Base-by-base conservation (phyloP, 2,888 invertebrate species). In the Chrysopilus asiliformis region DNA sequence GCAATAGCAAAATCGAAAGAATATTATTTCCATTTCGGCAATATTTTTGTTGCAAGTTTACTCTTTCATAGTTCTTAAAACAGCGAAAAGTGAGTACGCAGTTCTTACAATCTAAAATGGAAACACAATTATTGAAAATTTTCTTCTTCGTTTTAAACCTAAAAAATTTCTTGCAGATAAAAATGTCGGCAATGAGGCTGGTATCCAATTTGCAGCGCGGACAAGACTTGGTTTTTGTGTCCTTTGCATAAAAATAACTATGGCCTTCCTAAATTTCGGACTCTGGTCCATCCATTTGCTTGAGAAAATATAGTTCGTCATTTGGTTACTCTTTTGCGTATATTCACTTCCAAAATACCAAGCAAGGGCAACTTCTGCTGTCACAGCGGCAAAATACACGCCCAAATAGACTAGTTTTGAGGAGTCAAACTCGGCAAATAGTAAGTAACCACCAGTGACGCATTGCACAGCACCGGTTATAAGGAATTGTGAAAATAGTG, bases 281-380 rank as follows among this genome's bases (percentile, higher is more conserved):
- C 64, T 53, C 48, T 73, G 69, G 6, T 68, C 63, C 32, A 67
- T 60, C 73, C 74, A 74, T 3, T 66, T 66, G 43, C 68, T 67
- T 34, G 63, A 60, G 47, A 71, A 73, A 44, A 71, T 50, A 30
- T 64, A 64, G 20, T 67, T 59, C 1, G 65, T 57, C 3, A 74
- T 56, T 2, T 61, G 52, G 46, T 65, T 59, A 43, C 71, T 70
- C 64, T 70, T 55, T 4, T 53, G 45, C 5, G 66, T 68, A 28
- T 72, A 58, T 37, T 65, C 64, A 43, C 67, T 67, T 0, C 72
- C 71, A 36, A 68, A 70, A 62, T 67, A 70, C 48, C 72, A 71
- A 39, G 68, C 67, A 3, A 70, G 51, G 30, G 67, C 65, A 20
- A 70, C 58, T 46, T 72, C 72, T 1, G 68, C 55, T 26, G 70